Conservation (phyloP, 2,113 vertebrate species). For the Alaudala cheleensis region DNA sequence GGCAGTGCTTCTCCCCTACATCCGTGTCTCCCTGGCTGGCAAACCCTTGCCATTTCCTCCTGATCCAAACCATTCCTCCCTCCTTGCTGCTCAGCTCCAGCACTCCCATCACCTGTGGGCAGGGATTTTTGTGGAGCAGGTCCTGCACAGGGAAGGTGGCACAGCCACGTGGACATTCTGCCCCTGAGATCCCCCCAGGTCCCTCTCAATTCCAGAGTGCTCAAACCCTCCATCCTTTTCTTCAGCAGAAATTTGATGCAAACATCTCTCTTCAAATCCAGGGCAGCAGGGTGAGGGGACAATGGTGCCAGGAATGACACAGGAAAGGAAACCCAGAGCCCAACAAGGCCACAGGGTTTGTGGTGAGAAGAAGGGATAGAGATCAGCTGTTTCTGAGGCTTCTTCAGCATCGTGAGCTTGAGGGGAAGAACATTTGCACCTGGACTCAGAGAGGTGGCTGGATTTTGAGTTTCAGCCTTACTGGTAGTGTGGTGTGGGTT, state of each 20-base stretch:
- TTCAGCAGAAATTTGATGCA: neutral
- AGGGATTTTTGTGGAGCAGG: rapidly evolving
- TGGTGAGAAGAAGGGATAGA: neutral
- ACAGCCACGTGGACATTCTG: rapidly evolving
- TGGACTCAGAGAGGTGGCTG: neutral
- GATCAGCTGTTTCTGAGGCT: neutral
- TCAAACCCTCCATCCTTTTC: neutral
- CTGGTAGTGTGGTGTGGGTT: neutral
- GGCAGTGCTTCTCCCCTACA: neutral
- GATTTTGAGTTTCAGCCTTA: neutral
- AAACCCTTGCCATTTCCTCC: neutral
- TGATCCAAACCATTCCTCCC: neutral
- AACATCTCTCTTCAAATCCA: neutral
- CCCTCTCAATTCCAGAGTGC: neutral
- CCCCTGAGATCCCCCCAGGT: too few species aligned
- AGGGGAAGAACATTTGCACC: neutral
- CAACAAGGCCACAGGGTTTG: neutral
- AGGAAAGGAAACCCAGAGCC: neutral
- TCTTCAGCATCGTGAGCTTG: rapidly evolving
- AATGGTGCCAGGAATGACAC: rapidly evolving
- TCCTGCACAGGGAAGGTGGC: neutral
- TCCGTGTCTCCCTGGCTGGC: neutral
- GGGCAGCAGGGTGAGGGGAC: neutral
- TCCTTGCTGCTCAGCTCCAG: neutral
- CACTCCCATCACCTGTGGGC: neutral